Evolutionary conservation across 1,140 invertebrate species (phyloP).

Genomic region (Campoletis sonorensis): DNA sequence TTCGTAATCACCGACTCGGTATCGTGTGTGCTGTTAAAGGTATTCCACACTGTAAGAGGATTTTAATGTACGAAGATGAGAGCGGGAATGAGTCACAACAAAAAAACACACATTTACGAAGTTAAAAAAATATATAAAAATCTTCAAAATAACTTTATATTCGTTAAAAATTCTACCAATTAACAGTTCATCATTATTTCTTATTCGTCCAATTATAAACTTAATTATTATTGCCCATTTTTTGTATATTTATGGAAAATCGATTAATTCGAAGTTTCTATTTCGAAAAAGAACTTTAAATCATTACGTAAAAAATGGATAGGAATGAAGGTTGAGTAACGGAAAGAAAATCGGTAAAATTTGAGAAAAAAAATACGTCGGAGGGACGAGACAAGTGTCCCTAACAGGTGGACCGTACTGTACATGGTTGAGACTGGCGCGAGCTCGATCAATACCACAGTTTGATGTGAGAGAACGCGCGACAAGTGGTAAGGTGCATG

Average conservation of each 20-base stretch:
- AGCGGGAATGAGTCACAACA: not conserved
- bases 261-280: no score
- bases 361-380: not conserved
- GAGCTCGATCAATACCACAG: conserved; percentile 34
- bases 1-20: conserved; percentile 20
- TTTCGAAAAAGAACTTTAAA: no score
- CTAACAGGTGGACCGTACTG: conserved; percentile 22
- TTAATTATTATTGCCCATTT: no score
- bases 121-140: no score
- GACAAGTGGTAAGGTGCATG: conserved; percentile 12
- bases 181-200: no score
- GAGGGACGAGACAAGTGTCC: conserved; percentile 2
- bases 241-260: no score
- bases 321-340: not conserved
- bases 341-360: not conserved
- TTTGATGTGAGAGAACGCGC: conserved; percentile 31
- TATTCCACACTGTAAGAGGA: conserved; percentile 7
- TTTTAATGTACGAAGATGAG: not conserved
- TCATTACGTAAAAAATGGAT: not conserved
- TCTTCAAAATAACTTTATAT: not conserved
- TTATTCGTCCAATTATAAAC: no score
- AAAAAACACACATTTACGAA: not conserved
- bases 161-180: not conserved
- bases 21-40: conserved; percentile 19
- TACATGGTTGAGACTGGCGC: conserved; percentile 6